Conservation (phyloP, 2,888 invertebrate genomes). For the Tenthredo mesomela region DNA sequence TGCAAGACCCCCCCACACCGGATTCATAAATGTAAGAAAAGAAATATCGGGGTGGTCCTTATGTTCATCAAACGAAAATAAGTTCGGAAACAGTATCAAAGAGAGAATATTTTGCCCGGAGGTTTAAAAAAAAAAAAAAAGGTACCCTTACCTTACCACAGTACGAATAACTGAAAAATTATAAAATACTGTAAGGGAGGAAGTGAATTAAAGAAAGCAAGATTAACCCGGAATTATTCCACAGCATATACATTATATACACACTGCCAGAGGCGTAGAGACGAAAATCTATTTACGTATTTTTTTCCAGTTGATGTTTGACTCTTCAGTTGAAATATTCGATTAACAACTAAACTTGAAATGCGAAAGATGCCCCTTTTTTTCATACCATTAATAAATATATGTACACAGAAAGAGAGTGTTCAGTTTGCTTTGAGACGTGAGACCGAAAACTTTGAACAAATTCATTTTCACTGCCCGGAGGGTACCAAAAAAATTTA, state of each 20-base stretch:
- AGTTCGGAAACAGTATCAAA: slow-evolving; percentile 41
- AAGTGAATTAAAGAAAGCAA: slow-evolving; percentile 40
- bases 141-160: background rate
- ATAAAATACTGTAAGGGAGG: slow-evolving; percentile 16
- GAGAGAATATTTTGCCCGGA: slow-evolving; percentile 23
- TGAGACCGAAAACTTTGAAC: background rate
- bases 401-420: background rate
- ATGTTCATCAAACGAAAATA: slow-evolving; percentile 23
- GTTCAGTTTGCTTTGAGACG: background rate
- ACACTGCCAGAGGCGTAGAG: background rate
- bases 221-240: slow-evolving; percentile 22
- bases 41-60: background rate
- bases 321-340: background rate
- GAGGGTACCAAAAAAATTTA: background rate
- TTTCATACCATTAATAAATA: background rate
- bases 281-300: slow-evolving; percentile 16
- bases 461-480: background rate
- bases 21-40: background rate
- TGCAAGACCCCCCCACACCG: background rate
- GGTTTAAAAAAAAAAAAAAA: too few relatives aligned
- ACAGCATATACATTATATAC: background rate
- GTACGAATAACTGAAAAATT: slow-evolving; percentile 39
- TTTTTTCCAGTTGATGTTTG: background rate
- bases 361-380: background rate
- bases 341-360: background rate